A percentile compares a stretch with the other conserved stretches of the same genome.
These are phyloP conservation scores for Hydropotes inermis DNA, from an alignment of 2,113 vertebrate genomes.

Conservation along the genomic window DNA sequence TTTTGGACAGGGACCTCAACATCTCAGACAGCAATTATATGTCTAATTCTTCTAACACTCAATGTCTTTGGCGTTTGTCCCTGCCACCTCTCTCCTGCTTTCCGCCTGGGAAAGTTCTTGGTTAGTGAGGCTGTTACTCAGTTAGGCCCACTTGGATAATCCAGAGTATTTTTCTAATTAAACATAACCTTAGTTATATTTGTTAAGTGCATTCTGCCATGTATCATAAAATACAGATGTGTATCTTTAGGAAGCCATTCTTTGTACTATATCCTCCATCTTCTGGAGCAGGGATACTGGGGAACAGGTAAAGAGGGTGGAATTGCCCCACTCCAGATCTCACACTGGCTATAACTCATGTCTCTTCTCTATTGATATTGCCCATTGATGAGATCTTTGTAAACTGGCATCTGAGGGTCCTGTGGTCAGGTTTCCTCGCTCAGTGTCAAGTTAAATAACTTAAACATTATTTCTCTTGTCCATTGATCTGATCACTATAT, in stretches of 20 bases:
- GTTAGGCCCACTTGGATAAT: neutral
- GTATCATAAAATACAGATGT: neutral
- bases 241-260: fast-evolving
- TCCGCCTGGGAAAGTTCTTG: neutral
- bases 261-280: neutral
- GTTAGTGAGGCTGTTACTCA: neutral
- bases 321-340: neutral
- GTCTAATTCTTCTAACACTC: neutral
- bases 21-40: neutral
- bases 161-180: neutral
- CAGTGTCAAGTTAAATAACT: neutral
- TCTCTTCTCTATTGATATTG: neutral
- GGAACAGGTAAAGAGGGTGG: neutral
- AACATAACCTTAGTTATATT: neutral
- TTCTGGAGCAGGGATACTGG: neutral
- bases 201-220: neutral
- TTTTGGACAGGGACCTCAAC: too few species aligned
- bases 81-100: neutral
- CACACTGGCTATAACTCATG: neutral
- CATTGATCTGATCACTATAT: neutral
- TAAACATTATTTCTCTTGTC: neutral
- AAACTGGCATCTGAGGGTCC: neutral
- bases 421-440: neutral
- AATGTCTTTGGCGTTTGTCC: neutral
- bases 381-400: neutral